Evolutionary conservation across 1,140 invertebrate species (phyloP), one percentile per base, ranked within the genome.

Genomic region (Metaphire vulgaris): DNA sequence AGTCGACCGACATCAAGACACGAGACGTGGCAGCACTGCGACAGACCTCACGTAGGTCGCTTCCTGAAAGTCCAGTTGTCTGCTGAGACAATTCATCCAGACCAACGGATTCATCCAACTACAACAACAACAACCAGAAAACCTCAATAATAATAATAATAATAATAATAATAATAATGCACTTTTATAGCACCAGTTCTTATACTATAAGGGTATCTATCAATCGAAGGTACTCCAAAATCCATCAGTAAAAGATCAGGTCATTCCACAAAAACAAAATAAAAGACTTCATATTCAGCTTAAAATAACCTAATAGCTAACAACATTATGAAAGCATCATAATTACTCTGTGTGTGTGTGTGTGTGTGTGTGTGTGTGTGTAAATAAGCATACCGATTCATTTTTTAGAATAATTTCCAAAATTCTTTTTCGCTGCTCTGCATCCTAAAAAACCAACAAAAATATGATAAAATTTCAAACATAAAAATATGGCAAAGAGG

Each of bases 31-130:
- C 94, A 2, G 95, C 95, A 85, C 91, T 91, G 14, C 96, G 89
- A 83, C 95, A 98, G 81, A 96, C 87, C 87, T 97, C 95, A 80
- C 92, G 89, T 1, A 99, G 88, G 88, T 99, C 96, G 0, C 95
- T 97, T 2, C 86, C 86, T 6, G 95, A 97, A 85, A 96, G 97
- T 0, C 91, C 91, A 74, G 94, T 92, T 0, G 95, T 94, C 0
- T 90, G 79, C 70, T 89, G 89, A 0, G 93, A 90, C 41, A 98
- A 84, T n/a, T 88, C 86, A 82, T 88, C 85, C n/a, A 90, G 85
- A 85, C 95, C 89, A 1, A 97, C 90, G 81, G 93, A 90, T 0
- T 87, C 82, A 1, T 90, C 89, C 29, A 91, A 87, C 65, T 82
- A 33, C 32, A 29, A 2, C 21, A 30, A 2, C 29, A 70, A 1